A percentile compares a stretch with the other conserved stretches of the same genome.
These are phyloP conservation scores for Poecilia wingei DNA, from an alignment of 2,797 vertebrate species.

Conservation along the genomic window DNA sequence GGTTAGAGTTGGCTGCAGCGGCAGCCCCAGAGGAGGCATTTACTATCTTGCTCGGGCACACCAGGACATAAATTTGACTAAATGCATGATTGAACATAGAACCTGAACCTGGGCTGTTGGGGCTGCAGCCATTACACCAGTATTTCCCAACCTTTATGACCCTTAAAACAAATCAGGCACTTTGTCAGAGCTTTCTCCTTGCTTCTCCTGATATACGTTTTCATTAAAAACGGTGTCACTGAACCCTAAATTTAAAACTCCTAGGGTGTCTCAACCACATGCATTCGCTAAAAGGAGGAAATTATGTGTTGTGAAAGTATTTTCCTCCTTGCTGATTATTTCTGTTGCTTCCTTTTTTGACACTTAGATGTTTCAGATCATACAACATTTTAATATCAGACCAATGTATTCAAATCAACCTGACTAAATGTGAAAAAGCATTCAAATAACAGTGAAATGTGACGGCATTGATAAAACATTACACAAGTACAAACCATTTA, in stretches of 20 bases:
- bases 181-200: not conserved
- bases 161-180: conserved; percentile 6
- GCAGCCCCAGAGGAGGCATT: conserved; percentile 13
- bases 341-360: not conserved
- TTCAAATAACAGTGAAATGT: not conserved
- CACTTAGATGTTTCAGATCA: not conserved
- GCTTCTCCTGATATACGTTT: not conserved
- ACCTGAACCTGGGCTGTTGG: not conserved
- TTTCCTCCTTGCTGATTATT: not conserved
- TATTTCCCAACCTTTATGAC: conserved; percentile 4
- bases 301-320: not conserved
- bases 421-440: no score
- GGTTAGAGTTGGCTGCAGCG: conserved; percentile 37
- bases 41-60: conserved; percentile 16
- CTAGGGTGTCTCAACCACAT: not conserved
- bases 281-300: not conserved
- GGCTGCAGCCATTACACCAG: not conserved
- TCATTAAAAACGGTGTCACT: not conserved
- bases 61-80: conserved; percentile 31
- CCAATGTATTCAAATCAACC: no score
- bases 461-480: no score
- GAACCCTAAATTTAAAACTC: not conserved
- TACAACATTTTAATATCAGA: not conserved
- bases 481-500: no score
- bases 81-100: conserved; percentile 41